Percentiles rank a stretch among this genome's conserved stretches.
Conservation (phyloP, 2,888 invertebrate species). For the Calameuta idolon region DNA sequence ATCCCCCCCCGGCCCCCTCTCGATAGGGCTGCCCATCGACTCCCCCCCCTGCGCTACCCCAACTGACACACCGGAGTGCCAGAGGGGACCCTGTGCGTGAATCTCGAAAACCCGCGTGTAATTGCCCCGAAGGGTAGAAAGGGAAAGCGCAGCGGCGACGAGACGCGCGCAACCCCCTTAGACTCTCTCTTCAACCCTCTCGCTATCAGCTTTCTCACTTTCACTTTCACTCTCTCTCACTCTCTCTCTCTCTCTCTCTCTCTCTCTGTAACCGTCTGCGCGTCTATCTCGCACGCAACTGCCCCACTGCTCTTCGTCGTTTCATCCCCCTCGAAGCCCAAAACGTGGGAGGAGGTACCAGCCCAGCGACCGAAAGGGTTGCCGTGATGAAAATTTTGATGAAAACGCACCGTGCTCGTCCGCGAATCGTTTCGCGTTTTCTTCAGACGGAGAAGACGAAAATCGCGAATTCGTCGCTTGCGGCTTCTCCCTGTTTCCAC, state of each 20-base stretch:
- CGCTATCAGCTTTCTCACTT: conserved; percentile 3
- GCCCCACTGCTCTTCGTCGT: neutral
- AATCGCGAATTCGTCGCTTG: too few species aligned
- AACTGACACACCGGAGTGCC: conserved; percentile 17
- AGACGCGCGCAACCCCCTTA: neutral
- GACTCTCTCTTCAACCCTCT: conserved; percentile 13
- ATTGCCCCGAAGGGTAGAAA: conserved; percentile 47
- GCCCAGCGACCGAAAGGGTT: neutral
- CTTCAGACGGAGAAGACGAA: too few species aligned
- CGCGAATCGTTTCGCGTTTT: neutral
- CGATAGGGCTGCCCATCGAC: conserved; percentile 12
- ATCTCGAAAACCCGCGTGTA: conserved; percentile 36
- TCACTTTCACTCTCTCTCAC: conserved; percentile 10
- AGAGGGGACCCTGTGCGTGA: conserved; percentile 21
- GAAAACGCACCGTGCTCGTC: neutral
- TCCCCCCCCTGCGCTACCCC: conserved; percentile 16
- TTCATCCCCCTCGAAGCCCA: too few species aligned
- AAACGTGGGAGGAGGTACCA: neutral
- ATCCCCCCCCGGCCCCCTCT: too few species aligned
- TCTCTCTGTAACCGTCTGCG: neutral
- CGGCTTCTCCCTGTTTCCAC: too few species aligned
- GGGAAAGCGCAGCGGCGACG: conserved; percentile 35
- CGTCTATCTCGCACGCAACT: conserved; percentile 7
- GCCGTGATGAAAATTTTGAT: conserved; percentile 2
- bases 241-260: conserved; percentile 10